Evolutionary conservation across 2,888 invertebrate genomes (phyloP).

Genomic region (Neria commutata): DNA sequence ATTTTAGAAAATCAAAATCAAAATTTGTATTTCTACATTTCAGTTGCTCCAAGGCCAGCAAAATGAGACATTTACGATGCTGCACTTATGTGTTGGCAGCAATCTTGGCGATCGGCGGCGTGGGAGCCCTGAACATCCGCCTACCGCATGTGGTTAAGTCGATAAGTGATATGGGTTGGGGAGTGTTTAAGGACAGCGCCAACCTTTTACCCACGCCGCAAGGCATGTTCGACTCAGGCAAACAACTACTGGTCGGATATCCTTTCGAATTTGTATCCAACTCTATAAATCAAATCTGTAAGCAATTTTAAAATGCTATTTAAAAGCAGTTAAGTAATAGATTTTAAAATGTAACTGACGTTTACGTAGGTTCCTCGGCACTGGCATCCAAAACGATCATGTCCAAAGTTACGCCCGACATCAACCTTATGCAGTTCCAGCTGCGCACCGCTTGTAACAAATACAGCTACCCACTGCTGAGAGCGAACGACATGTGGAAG

Average conservation of each 20-base stretch:
- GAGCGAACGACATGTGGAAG: slow-evolving; percentile 52
- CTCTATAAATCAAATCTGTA: slow-evolving; percentile 53
- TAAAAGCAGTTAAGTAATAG: neutral
- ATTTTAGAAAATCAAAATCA: no score
- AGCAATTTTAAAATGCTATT: slow-evolving; percentile 28
- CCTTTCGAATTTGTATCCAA: slow-evolving; percentile 53
- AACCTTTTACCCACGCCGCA: slow-evolving; percentile 45
- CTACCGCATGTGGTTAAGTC: slow-evolving; percentile 43
- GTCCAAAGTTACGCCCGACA: slow-evolving; percentile 51
- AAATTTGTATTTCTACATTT: no score
- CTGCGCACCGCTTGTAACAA: slow-evolving; percentile 47
- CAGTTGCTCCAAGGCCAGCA: no score
- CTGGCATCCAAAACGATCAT: slow-evolving; percentile 43
- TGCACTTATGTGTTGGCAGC: no score
- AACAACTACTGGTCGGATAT: slow-evolving; percentile 57
- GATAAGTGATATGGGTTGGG: slow-evolving; percentile 36
- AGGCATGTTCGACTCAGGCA: slow-evolving; percentile 48
- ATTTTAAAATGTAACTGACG: neutral
- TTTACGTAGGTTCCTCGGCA: slow-evolving; percentile 51
- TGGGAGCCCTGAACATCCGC: slow-evolving; percentile 31
- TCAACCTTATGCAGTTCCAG: slow-evolving; percentile 52
- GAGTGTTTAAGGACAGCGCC: slow-evolving; percentile 37
- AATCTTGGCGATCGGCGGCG: neutral
- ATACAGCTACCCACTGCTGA: slow-evolving; percentile 47
- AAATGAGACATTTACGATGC: no score